A percentile compares a stretch with the other conserved stretches of the same genome.
Conservation (phyloP, 2,797 vertebrate genomes). For the Chelidonichthys spinosus region DNA sequence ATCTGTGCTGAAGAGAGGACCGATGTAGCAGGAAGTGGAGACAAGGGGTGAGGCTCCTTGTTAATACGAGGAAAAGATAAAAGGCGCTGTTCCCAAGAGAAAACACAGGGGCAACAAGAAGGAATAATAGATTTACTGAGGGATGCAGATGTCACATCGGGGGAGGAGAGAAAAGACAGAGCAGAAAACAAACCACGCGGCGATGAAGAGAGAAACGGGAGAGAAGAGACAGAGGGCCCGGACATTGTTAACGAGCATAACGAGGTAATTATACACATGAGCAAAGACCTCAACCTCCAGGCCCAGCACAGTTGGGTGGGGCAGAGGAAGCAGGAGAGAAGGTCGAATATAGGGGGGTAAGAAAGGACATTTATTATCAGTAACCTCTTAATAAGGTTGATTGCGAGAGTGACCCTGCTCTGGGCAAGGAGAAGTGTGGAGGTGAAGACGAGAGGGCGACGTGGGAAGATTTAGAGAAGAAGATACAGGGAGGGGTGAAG, state of each 20-base stretch:
- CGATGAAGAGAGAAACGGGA: constrained; percentile 39
- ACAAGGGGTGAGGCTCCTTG: constrained; percentile 44
- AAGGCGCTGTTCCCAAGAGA: constrained; percentile 59
- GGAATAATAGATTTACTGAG: constrained; percentile 63
- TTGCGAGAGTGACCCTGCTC: constrained; percentile 40
- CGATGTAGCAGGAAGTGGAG: constrained; percentile 52
- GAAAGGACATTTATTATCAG: constrained; percentile 38
- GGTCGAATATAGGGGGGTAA: constrained; percentile 13
- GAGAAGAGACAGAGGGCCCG: constrained; percentile 45
- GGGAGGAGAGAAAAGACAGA: constrained; percentile 24
- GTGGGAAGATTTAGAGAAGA: constrained; percentile 40
- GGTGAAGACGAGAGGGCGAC: constrained; percentile 27
- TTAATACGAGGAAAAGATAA: constrained; percentile 65
- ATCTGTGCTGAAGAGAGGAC: constrained; percentile 39
- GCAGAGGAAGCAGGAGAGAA: constrained; percentile 21
- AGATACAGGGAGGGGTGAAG: constrained; percentile 30
- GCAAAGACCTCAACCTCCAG: constrained; percentile 62
- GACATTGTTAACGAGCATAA: constrained; percentile 75
- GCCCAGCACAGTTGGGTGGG: constrained; percentile 49
- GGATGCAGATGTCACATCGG: constrained; percentile 59
- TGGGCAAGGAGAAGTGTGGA: background rate
- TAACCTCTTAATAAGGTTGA: constrained; percentile 58
- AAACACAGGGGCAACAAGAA: constrained; percentile 55
- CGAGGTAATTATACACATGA: constrained; percentile 75
- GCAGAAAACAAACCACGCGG: constrained; percentile 31